Conservation (phyloP, 2,113 vertebrate species). For the Epinephelus cyanopodus region DNA sequence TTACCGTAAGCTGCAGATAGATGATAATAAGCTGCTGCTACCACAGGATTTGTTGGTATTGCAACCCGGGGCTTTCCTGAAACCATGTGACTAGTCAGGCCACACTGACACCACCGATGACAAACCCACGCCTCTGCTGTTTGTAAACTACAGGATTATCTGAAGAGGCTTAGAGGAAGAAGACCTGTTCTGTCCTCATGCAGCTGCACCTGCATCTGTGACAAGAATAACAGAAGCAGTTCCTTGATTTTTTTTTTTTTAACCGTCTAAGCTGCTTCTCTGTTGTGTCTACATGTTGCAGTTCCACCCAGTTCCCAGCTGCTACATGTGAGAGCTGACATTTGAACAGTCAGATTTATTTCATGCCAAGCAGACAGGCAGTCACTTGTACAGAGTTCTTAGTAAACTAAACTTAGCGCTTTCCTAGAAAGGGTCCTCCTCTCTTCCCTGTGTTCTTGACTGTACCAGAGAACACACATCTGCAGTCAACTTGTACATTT, state of each 20-base stretch:
- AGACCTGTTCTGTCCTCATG: slow-evolving; percentile 19
- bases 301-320: background rate
- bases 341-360: slow-evolving; percentile 10
- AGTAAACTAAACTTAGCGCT: slow-evolving; percentile 38
- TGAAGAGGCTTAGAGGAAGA: slow-evolving; percentile 43
- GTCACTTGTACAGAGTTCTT: slow-evolving; percentile 29
- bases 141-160: slow-evolving; percentile 58
- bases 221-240: background rate
- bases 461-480: background rate
- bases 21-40: slow-evolving; percentile 45
- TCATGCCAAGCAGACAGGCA: background rate
- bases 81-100: slow-evolving; percentile 74
- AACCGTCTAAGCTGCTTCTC: background rate
- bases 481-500: background rate
- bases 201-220: slow-evolving; percentile 28
- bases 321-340: background rate
- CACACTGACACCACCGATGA: slow-evolving; percentile 47
- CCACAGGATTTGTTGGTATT: slow-evolving; percentile 40
- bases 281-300: background rate
- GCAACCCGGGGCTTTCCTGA: slow-evolving; percentile 76
- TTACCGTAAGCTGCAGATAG: slow-evolving; percentile 29
- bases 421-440: slow-evolving; percentile 42
- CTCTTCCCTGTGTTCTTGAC: background rate
- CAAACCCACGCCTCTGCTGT: slow-evolving; percentile 51
- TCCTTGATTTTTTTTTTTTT: background rate